Conservation (phyloP, 2,888 invertebrate species). For the Acheta domesticus region DNA sequence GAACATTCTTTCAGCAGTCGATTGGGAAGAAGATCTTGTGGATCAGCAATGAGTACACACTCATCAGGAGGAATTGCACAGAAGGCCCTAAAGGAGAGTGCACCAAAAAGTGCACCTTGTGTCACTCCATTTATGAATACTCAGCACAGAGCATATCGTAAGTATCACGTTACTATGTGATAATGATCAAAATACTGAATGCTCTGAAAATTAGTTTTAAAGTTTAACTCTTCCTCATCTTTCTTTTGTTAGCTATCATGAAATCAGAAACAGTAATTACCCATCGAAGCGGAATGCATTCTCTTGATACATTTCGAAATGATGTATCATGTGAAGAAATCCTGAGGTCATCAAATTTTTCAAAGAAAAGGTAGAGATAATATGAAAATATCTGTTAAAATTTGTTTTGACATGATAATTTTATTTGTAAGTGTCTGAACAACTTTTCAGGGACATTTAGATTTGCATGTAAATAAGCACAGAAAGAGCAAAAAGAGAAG, state of each 20-base stretch:
- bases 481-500: too few relatives aligned
- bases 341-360: not conserved
- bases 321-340: not conserved
- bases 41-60: conserved; percentile 40
- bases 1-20: conserved; percentile 41
- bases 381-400: too few relatives aligned
- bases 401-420: too few relatives aligned
- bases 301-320: not conserved
- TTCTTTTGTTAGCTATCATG: not conserved
- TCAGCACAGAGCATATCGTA: not conserved
- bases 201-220: too few relatives aligned
- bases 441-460: too few relatives aligned
- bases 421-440: too few relatives aligned
- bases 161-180: not conserved
- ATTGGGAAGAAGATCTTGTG: conserved; percentile 46
- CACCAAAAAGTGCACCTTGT: not conserved
- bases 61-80: conserved; percentile 24
- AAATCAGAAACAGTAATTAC: not conserved
- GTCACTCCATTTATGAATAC: not conserved
- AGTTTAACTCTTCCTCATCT: not conserved
- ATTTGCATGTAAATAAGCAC: too few relatives aligned
- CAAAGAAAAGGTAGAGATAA: not conserved
- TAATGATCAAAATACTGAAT: not conserved
- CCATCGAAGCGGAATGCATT: not conserved
- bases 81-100: conserved; percentile 4